Conservation (phyloP, 2,888 invertebrate genomes). For the Meandrusa payeni region DNA sequence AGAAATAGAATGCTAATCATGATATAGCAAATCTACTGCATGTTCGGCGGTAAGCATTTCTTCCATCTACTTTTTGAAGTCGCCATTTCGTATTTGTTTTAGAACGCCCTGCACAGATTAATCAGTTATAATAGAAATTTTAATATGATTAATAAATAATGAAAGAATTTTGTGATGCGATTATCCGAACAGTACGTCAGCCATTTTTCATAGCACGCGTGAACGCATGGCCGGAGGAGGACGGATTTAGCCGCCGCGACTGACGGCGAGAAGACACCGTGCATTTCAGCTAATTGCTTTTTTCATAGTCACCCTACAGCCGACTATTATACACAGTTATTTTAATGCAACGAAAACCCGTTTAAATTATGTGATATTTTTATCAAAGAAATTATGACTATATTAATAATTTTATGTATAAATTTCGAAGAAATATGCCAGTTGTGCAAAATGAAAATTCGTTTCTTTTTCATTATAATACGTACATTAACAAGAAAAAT, state of each 20-base stretch:
- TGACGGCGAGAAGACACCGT: conserved; percentile 26
- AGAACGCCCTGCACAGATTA: no score
- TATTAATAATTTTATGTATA: not conserved
- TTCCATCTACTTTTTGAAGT: no score
- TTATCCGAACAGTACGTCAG: conserved; percentile 35
- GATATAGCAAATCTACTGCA: no score
- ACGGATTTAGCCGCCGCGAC: conserved; percentile 51
- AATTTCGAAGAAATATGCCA: not conserved
- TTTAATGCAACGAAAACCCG: conserved; percentile 12
- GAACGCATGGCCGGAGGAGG: conserved; percentile 59
- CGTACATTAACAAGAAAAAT: no score
- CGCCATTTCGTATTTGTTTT: no score
- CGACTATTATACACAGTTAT: conserved; percentile 21
- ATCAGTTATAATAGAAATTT: no score
- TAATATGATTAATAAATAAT: no score
- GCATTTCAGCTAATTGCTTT: conserved; percentile 75
- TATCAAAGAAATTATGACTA: not conserved
- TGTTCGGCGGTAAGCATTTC: no score
- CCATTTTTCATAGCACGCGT: conserved; percentile 75
- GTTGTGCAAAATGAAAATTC: not conserved
- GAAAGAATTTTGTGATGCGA: conserved; percentile 29
- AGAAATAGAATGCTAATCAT: no score
- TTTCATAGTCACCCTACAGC: conserved; percentile 41
- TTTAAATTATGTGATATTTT: conserved; percentile 8
- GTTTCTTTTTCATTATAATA: not conserved